phyloP scores from a whole-genome alignment of 2,113 vertebrate species.

The Erythrocercus mccallii region DNA sequence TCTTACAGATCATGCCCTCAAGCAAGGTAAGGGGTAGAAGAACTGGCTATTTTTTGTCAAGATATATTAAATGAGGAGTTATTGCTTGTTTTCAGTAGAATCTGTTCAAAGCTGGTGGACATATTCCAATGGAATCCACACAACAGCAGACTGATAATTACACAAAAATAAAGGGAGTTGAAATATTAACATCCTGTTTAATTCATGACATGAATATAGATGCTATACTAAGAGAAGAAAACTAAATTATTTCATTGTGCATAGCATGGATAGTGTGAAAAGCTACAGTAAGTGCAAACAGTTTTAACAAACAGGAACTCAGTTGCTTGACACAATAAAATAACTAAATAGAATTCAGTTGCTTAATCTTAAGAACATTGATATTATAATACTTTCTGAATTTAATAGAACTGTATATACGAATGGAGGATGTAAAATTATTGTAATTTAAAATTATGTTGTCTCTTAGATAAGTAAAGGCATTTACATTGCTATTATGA shows the following conservation, averaged over 20 bases:
- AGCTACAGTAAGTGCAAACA: conserved; percentile 40
- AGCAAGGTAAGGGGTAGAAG: neutral
- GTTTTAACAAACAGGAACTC: conserved; percentile 49
- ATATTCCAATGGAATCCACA: neutral
- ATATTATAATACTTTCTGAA: conserved; percentile 68
- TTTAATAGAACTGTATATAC: conserved; percentile 67
- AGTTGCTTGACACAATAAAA: conserved; percentile 49
- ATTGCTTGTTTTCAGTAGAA: conserved; percentile 11
- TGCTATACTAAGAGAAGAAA: neutral
- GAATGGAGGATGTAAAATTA: conserved; percentile 62
- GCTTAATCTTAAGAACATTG: conserved; percentile 71
- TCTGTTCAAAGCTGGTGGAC: conserved; percentile 22
- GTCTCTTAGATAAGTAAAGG: conserved; percentile 67
- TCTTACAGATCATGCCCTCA: neutral
- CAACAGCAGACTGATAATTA: neutral
- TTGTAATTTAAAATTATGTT: conserved; percentile 74
- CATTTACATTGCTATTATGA: conserved; percentile 68
- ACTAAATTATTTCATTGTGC: neutral
- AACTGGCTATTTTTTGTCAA: neutral
- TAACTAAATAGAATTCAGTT: conserved; percentile 65
- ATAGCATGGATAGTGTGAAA: neutral
- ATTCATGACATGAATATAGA: conserved; percentile 33
- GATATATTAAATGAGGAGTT: neutral
- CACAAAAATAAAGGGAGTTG: conserved; percentile 29
- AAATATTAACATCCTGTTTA: conserved; percentile 45